Conservation (phyloP, 2,888 invertebrate species). For the Sipha maydis region DNA sequence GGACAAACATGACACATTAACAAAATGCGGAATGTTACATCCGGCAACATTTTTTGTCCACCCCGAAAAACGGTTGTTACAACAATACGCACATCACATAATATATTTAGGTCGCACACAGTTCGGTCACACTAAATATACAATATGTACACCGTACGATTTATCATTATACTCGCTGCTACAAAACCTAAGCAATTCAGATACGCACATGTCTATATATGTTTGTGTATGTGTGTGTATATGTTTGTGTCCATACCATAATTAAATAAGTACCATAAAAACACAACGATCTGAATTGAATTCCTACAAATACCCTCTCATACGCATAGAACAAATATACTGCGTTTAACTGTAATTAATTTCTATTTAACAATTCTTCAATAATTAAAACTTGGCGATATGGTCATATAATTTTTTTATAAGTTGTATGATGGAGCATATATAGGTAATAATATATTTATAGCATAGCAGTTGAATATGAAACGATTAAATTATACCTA, state of each 20-base stretch:
- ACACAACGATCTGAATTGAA: background rate
- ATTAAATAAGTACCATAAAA: background rate
- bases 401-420: background rate
- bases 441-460: background rate
- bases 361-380: slow-evolving; percentile 15
- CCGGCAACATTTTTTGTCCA: slow-evolving; percentile 46
- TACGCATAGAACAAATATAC: background rate
- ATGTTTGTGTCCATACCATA: background rate
- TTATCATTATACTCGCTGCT: background rate
- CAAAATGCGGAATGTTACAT: slow-evolving; percentile 46
- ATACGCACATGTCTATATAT: background rate
- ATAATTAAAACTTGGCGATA: slow-evolving; percentile 15
- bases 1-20: slow-evolving; percentile 28
- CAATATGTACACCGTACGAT: background rate
- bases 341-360: background rate
- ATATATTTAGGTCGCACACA: background rate
- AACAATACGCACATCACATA: background rate
- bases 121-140: background rate
- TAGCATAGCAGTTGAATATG: background rate
- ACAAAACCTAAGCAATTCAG: background rate
- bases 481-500: slow-evolving; percentile 33
- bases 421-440: too few species aligned
- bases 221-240: background rate
- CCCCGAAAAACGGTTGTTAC: slow-evolving; percentile 32
- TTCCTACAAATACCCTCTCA: background rate